A percentile compares a stretch with the other conserved stretches of the same genome.
phyloP scores from a whole-genome alignment of 2,113 vertebrate species.

The Oncorhynchus masou region DNA sequence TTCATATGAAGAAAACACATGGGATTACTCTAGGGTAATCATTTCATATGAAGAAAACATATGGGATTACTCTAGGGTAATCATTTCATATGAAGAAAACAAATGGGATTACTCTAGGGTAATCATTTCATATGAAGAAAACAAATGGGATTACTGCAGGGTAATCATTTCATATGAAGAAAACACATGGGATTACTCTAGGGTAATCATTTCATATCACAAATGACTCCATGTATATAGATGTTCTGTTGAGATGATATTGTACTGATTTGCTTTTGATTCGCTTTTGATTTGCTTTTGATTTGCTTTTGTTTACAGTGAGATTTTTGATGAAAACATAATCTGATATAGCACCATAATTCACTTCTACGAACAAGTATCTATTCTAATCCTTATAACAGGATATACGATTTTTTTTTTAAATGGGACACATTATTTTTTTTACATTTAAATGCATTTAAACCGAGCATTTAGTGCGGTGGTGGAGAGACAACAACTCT shows the following conservation, averaged over 20 bases:
- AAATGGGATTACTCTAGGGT: too few species aligned
- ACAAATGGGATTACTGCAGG: too few species aligned
- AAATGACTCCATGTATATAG: not conserved
- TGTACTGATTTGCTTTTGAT: not conserved
- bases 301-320: too few species aligned
- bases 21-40: too few species aligned
- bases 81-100: too few species aligned
- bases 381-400: not conserved
- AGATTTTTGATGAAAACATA: too few species aligned
- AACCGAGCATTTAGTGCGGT: constrained; percentile 60
- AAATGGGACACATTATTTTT: not conserved
- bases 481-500: constrained; percentile 60
- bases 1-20: too few species aligned
- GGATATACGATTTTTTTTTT: not conserved
- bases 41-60: not conserved
- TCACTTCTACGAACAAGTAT: not conserved
- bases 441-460: constrained; percentile 6
- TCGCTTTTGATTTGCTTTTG: too few species aligned
- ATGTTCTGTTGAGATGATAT: too few species aligned
- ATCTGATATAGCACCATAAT: not conserved
- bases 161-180: not conserved
- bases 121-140: too few species aligned
- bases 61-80: too few species aligned
- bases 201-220: not conserved
- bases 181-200: too few species aligned